Conservation (phyloP, 2,888 invertebrate species). For the Macrosoma leucophasiata region DNA sequence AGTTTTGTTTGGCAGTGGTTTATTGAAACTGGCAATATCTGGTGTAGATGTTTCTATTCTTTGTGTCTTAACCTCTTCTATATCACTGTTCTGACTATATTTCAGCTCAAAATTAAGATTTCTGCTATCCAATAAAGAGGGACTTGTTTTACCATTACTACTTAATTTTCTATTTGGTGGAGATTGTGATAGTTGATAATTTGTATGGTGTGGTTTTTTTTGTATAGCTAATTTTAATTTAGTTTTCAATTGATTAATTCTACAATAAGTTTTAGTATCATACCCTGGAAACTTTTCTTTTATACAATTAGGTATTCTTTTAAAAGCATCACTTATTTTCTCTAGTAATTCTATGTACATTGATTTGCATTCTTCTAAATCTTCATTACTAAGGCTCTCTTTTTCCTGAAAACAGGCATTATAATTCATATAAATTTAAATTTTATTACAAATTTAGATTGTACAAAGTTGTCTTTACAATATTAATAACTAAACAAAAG, state of each 20-base stretch:
- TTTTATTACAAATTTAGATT: background rate
- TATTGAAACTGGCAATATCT: constrained; percentile 35
- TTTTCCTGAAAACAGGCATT: constrained; percentile 10
- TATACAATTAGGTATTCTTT: constrained; percentile 77
- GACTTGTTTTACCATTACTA: constrained; percentile 29
- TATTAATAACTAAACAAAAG: too few species aligned
- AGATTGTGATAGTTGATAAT: constrained; percentile 20
- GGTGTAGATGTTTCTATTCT: constrained; percentile 45
- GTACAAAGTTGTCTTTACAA: background rate
- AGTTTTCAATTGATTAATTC: constrained; percentile 73
- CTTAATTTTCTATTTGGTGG: constrained; percentile 24
- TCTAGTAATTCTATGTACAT: constrained; percentile 78
- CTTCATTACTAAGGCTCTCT: constrained; percentile 19
- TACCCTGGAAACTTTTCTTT: constrained; percentile 78
- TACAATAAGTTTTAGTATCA: constrained; percentile 69
- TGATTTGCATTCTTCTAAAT: constrained; percentile 56
- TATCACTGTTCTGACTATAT: constrained; percentile 29
- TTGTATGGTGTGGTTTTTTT: constrained; percentile 39
- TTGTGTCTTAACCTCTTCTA: constrained; percentile 15
- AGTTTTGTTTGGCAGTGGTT: constrained; percentile 36
- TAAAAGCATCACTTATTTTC: constrained; percentile 77
- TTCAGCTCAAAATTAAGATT: constrained; percentile 45
- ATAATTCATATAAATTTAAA: background rate
- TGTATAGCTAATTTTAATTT: constrained; percentile 70
- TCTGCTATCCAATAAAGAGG: constrained; percentile 35